Percentiles rank a stretch among this genome's conserved stretches.
phyloP scores from a whole-genome alignment of 2,797 vertebrate species.

The Neopelma chrysocephalum region DNA sequence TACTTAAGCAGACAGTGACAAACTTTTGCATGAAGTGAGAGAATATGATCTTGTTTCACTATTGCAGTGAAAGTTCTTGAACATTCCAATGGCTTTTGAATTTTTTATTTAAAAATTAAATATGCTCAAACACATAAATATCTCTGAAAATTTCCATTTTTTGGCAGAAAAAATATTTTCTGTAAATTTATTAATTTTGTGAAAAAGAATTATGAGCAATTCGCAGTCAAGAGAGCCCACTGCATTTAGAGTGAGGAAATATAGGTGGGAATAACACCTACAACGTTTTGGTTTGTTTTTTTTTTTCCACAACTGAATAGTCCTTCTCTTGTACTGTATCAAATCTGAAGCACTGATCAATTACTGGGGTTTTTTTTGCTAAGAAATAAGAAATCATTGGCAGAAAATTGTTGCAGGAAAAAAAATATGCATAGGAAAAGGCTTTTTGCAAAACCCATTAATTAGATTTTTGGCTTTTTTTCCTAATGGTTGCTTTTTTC shows the following conservation, averaged over 20 bases:
- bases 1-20: background rate
- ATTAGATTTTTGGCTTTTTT: background rate
- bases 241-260: background rate
- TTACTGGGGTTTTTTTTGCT: accelerated
- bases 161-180: background rate
- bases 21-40: background rate
- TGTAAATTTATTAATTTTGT: background rate
- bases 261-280: background rate
- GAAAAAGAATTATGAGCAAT: background rate
- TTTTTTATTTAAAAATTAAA: background rate
- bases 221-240: background rate
- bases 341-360: background rate
- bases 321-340: background rate
- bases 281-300: background rate
- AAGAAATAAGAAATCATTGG: background rate
- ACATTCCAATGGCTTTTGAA: background rate
- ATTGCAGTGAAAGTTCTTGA: background rate
- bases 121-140: background rate
- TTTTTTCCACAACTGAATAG: background rate
- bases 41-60: background rate
- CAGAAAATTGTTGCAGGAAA: background rate
- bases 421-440: background rate
- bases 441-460: background rate
- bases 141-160: background rate
- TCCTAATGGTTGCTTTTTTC: background rate